phyloP scores from a whole-genome alignment of 2,888 invertebrate genomes.

The Scotopteryx bipunctaria region DNA sequence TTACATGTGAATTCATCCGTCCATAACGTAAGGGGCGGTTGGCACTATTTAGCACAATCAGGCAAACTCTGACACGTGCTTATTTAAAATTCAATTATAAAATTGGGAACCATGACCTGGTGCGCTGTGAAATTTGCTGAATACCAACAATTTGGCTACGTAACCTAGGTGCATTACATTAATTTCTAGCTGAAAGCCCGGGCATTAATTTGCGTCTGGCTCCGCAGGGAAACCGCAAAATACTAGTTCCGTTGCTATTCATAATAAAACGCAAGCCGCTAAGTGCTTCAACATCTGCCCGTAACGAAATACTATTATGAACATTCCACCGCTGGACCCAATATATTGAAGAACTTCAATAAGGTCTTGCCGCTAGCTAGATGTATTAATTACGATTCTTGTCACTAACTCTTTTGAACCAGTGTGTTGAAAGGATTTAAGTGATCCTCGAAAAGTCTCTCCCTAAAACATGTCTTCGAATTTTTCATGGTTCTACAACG shows the following conservation, averaged over 20 bases:
- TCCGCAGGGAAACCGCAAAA: conserved; percentile 78
- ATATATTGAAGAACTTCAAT: neutral
- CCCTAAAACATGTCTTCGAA: too few relatives aligned
- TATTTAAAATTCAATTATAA: conserved; percentile 74
- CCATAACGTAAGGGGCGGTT: too few relatives aligned
- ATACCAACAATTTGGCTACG: conserved; percentile 75
- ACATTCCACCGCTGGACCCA: conserved; percentile 19
- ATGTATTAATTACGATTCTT: too few relatives aligned
- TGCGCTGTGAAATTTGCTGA: conserved; percentile 66
- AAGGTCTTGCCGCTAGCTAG: neutral
- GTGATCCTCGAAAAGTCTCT: too few relatives aligned
- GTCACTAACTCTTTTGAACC: too few relatives aligned
- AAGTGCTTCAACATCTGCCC: conserved; percentile 80
- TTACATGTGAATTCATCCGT: too few relatives aligned
- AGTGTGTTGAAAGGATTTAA: too few relatives aligned
- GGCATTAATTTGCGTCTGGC: conserved; percentile 80
- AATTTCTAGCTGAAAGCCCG: conserved; percentile 79
- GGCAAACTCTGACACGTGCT: conserved; percentile 20
- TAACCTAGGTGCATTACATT: conserved; percentile 81
- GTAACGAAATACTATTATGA: conserved; percentile 70
- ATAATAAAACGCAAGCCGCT: conserved; percentile 81
- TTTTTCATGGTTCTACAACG: too few relatives aligned
- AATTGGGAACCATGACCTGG: conserved; percentile 49
- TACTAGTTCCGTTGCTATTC: conserved; percentile 81
- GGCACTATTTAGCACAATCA: conserved; percentile 11